phyloP scores from a whole-genome alignment of 2,888 invertebrate species.

The Sarcophaga subvicina region DNA sequence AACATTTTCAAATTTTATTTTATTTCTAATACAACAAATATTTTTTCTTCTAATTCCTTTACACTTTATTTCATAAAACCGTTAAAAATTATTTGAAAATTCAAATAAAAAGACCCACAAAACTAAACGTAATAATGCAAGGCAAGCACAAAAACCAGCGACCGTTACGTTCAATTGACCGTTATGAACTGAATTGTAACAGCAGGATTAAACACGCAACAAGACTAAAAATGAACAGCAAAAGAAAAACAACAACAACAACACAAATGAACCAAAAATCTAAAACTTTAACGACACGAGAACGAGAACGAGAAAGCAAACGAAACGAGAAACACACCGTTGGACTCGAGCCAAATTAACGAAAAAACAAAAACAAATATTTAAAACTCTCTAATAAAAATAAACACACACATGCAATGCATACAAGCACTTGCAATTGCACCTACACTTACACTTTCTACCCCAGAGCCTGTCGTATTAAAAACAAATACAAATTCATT shows the following conservation, averaged over 20 bases:
- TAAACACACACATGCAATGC: neutral
- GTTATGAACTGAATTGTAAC: conserved; percentile 55
- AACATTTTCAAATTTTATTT: no score
- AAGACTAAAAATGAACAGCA: conserved; percentile 12
- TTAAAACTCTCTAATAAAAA: conserved; percentile 16
- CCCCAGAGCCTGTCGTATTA: neutral
- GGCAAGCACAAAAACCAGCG: neutral
- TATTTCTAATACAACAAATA: no score
- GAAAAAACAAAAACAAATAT: conserved; percentile 9
- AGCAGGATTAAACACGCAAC: conserved; percentile 46
- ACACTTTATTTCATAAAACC: neutral
- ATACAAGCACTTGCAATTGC: neutral
- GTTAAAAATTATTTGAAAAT: conserved; percentile 31
- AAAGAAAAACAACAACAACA: neutral
- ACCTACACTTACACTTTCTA: neutral
- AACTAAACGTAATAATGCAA: no score
- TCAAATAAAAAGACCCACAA: neutral
- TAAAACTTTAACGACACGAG: neutral
- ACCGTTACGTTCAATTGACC: conserved; percentile 54
- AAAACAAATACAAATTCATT: conserved; percentile 18
- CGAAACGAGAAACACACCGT: conserved; percentile 1
- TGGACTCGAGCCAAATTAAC: conserved; percentile 52
- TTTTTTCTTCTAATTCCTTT: no score
- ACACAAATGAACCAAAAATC: neutral
- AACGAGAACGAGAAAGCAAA: neutral